Evolutionary conservation across 2,113 vertebrate species (phyloP), one percentile per base, ranked within the genome.

Genomic region (Mobula birostris): DNA sequence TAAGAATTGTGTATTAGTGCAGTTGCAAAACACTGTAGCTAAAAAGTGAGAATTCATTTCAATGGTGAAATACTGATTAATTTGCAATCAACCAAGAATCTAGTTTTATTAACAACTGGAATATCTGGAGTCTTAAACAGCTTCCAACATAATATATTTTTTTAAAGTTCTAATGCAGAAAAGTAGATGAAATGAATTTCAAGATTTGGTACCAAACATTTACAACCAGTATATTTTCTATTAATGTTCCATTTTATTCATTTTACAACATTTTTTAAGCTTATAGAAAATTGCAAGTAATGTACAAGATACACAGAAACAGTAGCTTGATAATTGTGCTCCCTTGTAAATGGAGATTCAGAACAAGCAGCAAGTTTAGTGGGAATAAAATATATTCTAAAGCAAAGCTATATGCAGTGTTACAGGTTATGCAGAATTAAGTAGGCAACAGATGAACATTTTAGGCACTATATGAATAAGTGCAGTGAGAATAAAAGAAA

Each of bases 241-340:
- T 90, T 66, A 66, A 90, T 90, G 61, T 90, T 27, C 85, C 61
- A 90, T 66, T 90, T 90, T 90, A 74, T 92, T 92, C n/a, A 72
- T 93, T 72, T 93, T 93, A 93, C 91, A 93, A 74, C 48, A 40
- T 76, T 74, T 93, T 56, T 93, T 40, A 93, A 93, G 40, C 68
- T 93, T 90, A 68, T 90, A 93, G 68, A 93, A 93, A 93, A 93
- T 76, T 93, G 91, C 40, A 76, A 74, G 91, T 93, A 93, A 93
- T 74, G 91, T 93, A 93, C 68, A 56, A 74, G 70, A 93, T 63
- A 32, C 61, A 90, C 85, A 32, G 29, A 88, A 90, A 90, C 91
- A 93, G 66, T 70, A 93, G 91, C 68, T 93, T 40, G 27, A 74
- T 70, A 93, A 76, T 27, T 93, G 68, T 56, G 32, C 72, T 74